phyloP scores from a whole-genome alignment of 2,113 vertebrate genomes.

The Percopsis transmontana region DNA sequence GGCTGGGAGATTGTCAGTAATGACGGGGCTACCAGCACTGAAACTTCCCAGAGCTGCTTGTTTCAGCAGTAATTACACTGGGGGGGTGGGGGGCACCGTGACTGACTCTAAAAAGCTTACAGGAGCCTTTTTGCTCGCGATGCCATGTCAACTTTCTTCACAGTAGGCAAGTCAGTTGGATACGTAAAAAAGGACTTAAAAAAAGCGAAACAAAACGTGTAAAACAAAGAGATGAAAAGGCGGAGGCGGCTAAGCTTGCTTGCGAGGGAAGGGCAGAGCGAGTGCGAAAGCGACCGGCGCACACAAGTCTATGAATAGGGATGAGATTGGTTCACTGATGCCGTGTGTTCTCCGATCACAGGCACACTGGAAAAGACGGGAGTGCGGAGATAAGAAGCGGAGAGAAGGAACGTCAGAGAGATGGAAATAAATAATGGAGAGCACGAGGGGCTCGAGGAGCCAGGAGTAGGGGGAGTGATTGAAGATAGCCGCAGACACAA shows the following conservation, averaged over 20 bases:
- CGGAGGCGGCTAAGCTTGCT: slow-evolving; percentile 3
- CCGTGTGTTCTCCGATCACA: slow-evolving; percentile 48
- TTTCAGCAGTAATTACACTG: slow-evolving; percentile 71
- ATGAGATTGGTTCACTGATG: slow-evolving; percentile 52
- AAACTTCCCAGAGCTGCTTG: slow-evolving; percentile 69
- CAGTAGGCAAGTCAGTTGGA: slow-evolving; percentile 24
- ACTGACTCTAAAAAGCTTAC: slow-evolving; percentile 63
- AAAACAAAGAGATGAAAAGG: slow-evolving; percentile 54
- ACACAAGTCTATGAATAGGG: slow-evolving; percentile 48
- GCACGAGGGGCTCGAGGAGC: slow-evolving; percentile 3
- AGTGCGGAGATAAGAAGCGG: slow-evolving; percentile 36
- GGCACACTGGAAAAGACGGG: slow-evolving; percentile 24
- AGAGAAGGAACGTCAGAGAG: slow-evolving; percentile 28
- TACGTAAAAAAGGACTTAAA: slow-evolving; percentile 40
- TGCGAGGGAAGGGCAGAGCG: neutral
- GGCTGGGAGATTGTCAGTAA: slow-evolving; percentile 68
- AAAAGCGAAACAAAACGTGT: slow-evolving; percentile 49
- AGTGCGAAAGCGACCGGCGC: slow-evolving; percentile 14
- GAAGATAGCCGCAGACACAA: slow-evolving; percentile 47
- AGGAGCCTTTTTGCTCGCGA: slow-evolving; percentile 52
- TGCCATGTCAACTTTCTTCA: slow-evolving; percentile 54
- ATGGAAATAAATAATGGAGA: slow-evolving; percentile 35
- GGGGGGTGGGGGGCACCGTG: slow-evolving; percentile 42
- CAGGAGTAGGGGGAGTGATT: slow-evolving; percentile 24
- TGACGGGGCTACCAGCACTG: slow-evolving; percentile 54